Evolutionary conservation across 1,140 invertebrate genomes (phyloP).

Genomic region (Orchestia grillus): DNA sequence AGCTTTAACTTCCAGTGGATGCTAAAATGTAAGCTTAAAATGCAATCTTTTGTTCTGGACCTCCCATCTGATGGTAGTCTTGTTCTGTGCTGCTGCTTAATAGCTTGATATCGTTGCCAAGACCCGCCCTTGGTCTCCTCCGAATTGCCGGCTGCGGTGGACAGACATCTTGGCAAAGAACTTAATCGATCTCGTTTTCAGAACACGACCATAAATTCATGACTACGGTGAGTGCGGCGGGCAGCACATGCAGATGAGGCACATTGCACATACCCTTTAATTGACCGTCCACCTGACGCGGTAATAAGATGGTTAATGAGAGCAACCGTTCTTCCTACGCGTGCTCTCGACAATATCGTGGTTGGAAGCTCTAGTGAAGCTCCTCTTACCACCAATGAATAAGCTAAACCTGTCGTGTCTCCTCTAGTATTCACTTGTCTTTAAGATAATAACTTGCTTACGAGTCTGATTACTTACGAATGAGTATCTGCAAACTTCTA

Average conservation of each 20-base stretch:
- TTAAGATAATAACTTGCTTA: too few species aligned
- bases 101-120: background rate
- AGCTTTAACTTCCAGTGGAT: background rate
- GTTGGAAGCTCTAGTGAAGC: too few species aligned
- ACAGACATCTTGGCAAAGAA: background rate
- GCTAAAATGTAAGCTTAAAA: background rate
- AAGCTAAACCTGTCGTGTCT: too few species aligned
- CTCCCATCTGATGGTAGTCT: background rate
- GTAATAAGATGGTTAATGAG: background rate
- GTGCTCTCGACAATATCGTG: background rate
- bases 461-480: too few species aligned
- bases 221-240: background rate
- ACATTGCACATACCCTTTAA: background rate
- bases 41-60: background rate
- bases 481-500: too few species aligned
- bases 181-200: background rate
- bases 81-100: background rate
- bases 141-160: background rate
- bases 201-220: background rate
- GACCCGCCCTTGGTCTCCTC: background rate
- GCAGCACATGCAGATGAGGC: background rate
- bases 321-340: background rate
- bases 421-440: too few species aligned
- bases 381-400: too few species aligned
- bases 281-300: background rate